Evolutionary conservation across 2,888 invertebrate species (phyloP).

Genomic region (Lasioglossum morio): DNA sequence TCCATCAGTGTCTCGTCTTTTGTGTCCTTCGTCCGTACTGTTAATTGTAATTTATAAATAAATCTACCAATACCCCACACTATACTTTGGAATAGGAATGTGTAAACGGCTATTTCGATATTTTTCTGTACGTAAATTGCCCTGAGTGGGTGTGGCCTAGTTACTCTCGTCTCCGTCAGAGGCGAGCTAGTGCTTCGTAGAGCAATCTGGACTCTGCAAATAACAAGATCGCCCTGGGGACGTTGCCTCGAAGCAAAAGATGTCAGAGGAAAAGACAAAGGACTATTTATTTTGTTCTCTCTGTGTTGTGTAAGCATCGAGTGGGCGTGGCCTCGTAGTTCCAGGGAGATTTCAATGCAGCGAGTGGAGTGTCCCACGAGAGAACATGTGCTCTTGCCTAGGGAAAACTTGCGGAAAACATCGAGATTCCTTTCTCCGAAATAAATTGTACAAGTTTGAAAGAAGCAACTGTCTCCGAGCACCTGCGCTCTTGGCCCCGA

Average conservation of each 20-base stretch:
- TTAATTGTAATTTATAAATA: too few relatives aligned
- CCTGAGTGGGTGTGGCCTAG: not conserved
- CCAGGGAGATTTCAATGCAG: not conserved
- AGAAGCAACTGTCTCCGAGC: too few relatives aligned
- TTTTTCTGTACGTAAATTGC: not conserved
- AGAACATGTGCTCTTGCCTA: not conserved
- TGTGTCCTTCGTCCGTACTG: too few relatives aligned
- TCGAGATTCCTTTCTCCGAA: not conserved
- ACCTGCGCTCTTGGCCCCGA: too few relatives aligned
- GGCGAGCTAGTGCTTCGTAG: not conserved
- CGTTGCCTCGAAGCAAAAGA: not conserved
- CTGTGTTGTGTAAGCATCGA: not conserved
- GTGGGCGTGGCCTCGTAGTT: not conserved
- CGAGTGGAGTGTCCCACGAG: not conserved
- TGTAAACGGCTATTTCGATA: not conserved
- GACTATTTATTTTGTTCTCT: not conserved
- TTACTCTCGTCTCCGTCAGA: not conserved
- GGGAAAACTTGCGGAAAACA: not conserved
- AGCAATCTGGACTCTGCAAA: not conserved
- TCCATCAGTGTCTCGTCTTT: too few relatives aligned
- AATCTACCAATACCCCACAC: too few relatives aligned
- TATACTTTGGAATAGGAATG: not conserved
- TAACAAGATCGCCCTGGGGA: not conserved
- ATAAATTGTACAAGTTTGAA: not conserved
- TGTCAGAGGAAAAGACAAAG: not conserved